Evolutionary conservation across 2,888 invertebrate genomes (phyloP), one percentile per base, ranked within the genome.

Genomic region (Troides helena): DNA sequence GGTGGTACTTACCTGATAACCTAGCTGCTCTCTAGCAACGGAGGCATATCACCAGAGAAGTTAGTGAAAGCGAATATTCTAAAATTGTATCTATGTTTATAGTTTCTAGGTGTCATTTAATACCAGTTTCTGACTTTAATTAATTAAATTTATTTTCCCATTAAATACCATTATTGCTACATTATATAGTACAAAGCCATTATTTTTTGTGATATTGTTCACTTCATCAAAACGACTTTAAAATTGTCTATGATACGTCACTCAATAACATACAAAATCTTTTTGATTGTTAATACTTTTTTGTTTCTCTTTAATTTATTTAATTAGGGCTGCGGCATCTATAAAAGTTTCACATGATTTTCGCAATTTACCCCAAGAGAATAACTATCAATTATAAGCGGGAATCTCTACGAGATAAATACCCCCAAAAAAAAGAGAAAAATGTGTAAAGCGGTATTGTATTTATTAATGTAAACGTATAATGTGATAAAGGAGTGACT

Each of bases 401-500:
- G 39, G 30, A 8, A 10, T 39, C 10, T 10, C 39, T 39, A 39
- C 8, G 10, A 39, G 10, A 30, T 25, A 4, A 30, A 39, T 8
- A 39, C 1, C 8, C 10, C 39, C 8, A 8, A 39, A 39, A 39
- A 39, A 39, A 39, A 39, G 39, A 39, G 2, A 8, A 39, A 39
- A 39, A 10, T 10, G 39, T 39, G 39, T 39, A 39, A 39, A 30
- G 80, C 81, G 80, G 80, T 76, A 75, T 65, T 78, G 77, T 83
- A 83, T 83, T 83, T 85, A 81, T 87, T 80, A 82, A 83, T 85
- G 80, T 87, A 83, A 85, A 84, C 80, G 79, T 83, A 83, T 50
- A 83, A 85, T 89, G 90, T 90, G 89, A 90, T 90, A 89, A 87
- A 68, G 18, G 71, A 74, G 85, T 83, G 86, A 85, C 83, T 87